Conservation (phyloP, 2,888 invertebrate genomes). For the Byasa hedistus region DNA sequence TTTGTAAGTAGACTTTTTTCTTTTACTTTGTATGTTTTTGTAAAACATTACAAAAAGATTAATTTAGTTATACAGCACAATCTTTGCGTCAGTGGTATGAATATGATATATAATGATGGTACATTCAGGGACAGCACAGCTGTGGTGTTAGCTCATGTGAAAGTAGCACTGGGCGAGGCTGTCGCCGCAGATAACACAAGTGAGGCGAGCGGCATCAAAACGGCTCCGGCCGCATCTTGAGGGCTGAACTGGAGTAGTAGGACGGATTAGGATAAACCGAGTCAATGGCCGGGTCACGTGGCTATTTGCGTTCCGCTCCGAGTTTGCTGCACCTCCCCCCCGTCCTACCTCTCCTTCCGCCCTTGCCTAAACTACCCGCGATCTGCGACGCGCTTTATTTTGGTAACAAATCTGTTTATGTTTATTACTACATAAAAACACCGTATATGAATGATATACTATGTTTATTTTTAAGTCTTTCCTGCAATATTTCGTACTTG, state of each 20-base stretch:
- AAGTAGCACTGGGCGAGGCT: slow-evolving; percentile 47
- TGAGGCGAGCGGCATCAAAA: slow-evolving; percentile 41
- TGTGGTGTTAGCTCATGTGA: slow-evolving; percentile 59
- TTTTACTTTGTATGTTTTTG: no score
- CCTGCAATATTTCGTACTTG: neutral
- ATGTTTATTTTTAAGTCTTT: slow-evolving; percentile 4
- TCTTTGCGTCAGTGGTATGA: neutral
- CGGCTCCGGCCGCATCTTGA: slow-evolving; percentile 47
- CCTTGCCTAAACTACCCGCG: slow-evolving; percentile 63
- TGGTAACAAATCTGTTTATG: slow-evolving; percentile 62
- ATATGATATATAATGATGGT: no score
- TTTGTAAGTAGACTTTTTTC: neutral
- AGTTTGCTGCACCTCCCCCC: slow-evolving; percentile 48
- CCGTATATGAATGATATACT: slow-evolving; percentile 16
- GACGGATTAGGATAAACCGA: slow-evolving; percentile 79
- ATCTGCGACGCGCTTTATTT: slow-evolving; percentile 48
- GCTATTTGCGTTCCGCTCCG: slow-evolving; percentile 71
- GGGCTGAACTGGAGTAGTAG: slow-evolving; percentile 75
- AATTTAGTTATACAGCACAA: neutral
- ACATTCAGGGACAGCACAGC: slow-evolving; percentile 35
- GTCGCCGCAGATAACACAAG: slow-evolving; percentile 33
- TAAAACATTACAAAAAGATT: no score
- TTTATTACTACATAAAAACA: slow-evolving; percentile 33
- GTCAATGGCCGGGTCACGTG: slow-evolving; percentile 79
- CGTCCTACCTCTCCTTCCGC: slow-evolving; percentile 56